These are phyloP conservation scores for Babylonia areolata DNA, from an alignment of 1,140 invertebrate genomes.

Conservation along the genomic window DNA sequence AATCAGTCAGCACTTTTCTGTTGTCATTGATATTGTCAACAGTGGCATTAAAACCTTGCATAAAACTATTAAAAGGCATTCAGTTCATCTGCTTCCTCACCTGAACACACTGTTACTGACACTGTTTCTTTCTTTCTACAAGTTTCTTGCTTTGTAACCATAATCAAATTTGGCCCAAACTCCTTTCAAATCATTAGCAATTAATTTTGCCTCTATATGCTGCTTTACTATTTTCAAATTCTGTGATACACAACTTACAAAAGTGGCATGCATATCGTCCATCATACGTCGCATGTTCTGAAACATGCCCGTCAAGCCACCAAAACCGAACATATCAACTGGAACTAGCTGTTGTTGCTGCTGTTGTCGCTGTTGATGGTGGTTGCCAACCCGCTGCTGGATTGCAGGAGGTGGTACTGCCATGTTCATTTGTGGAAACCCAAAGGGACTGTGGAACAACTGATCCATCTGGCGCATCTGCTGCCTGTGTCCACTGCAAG, in stretches of 20 bases:
- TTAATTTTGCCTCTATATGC: too few relatives aligned
- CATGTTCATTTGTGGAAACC: not conserved
- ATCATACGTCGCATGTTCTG: slow-evolving; percentile 59
- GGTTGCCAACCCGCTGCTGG: not conserved
- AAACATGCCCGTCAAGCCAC: slow-evolving; percentile 53
- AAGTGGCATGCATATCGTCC: slow-evolving; percentile 53
- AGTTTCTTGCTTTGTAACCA: too few relatives aligned
- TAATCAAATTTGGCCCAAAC: too few relatives aligned
- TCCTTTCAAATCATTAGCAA: too few relatives aligned
- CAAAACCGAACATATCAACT: slow-evolving; percentile 30
- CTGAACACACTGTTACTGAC: too few relatives aligned
- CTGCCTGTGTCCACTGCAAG: slow-evolving; percentile 39
- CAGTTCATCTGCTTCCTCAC: too few relatives aligned
- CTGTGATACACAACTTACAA: slow-evolving; percentile 47
- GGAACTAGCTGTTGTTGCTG: slow-evolving; percentile 21
- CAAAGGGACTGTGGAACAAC: slow-evolving; percentile 41
- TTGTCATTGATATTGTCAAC: too few relatives aligned
- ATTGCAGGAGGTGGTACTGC: not conserved
- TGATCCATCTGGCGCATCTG: slow-evolving; percentile 45
- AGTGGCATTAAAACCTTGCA: too few relatives aligned
- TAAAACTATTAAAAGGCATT: too few relatives aligned
- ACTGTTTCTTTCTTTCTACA: too few relatives aligned
- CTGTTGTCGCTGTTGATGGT: not conserved
- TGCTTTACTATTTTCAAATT: too few relatives aligned
- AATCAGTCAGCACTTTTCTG: too few relatives aligned